These are phyloP conservation scores for Drosophila bocqueti DNA, from an alignment of 1,140 invertebrate genomes.

Conservation along the genomic window DNA sequence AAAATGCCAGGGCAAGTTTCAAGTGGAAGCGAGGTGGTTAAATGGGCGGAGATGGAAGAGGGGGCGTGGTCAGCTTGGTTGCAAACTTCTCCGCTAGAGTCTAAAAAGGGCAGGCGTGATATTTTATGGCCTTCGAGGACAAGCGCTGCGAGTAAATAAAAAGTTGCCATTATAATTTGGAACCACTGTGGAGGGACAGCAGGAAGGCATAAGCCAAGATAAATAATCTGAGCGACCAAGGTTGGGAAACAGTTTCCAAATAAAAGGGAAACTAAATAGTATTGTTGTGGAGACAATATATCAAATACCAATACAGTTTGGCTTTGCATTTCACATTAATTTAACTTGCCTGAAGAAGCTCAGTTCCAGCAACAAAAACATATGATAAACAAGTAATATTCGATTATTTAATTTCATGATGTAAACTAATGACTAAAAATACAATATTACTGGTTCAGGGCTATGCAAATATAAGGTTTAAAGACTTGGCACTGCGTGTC, in stretches of 20 bases:
- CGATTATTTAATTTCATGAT: too few relatives aligned
- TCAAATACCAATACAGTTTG: not conserved
- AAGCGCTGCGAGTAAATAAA: constrained; percentile 60
- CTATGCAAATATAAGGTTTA: not conserved
- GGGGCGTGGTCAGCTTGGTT: constrained; percentile 20
- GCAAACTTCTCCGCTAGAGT: constrained; percentile 40
- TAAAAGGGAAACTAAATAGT: not conserved
- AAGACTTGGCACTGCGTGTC: not conserved
- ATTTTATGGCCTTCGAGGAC: constrained; percentile 58
- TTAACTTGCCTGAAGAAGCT: not conserved
- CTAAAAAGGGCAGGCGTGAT: constrained; percentile 43
- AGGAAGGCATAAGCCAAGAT: constrained; percentile 20
- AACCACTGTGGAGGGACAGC: constrained; percentile 10
- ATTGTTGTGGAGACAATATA: too few relatives aligned
- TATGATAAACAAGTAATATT: not conserved
- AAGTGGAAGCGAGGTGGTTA: constrained; percentile 12
- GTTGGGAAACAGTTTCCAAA: not conserved
- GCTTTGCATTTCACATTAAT: not conserved
- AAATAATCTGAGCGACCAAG: constrained; percentile 27
- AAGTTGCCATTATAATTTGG: constrained; percentile 54
- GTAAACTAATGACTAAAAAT: not conserved
- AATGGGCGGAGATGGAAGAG: not conserved
- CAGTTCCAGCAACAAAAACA: not conserved
- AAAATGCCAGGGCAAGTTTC: constrained; percentile 44
- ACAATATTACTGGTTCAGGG: not conserved